Conservation (phyloP, 2,113 vertebrate genomes). For the Ramphastos sulfuratus region DNA sequence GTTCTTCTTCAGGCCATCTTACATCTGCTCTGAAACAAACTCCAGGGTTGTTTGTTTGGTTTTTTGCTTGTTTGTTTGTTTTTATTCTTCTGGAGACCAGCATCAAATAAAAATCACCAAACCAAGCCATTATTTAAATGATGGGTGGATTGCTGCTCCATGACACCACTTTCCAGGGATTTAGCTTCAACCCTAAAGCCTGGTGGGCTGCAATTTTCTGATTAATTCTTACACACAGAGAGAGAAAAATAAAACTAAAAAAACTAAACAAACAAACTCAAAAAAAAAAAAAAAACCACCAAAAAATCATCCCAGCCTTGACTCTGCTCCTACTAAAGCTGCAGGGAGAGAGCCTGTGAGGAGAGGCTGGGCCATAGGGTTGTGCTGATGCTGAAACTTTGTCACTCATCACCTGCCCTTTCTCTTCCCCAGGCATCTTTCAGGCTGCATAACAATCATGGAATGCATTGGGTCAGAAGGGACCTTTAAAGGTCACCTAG, state of each 20-base stretch:
- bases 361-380: background rate
- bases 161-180: background rate
- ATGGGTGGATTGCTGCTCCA: background rate
- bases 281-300: too few relatives aligned
- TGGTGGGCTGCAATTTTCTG: slow-evolving; percentile 44
- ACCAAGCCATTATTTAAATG: slow-evolving; percentile 17
- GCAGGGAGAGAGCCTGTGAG: background rate
- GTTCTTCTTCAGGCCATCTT: background rate
- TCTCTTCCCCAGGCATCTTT: background rate
- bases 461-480: too few relatives aligned
- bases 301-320: background rate
- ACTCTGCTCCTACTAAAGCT: background rate
- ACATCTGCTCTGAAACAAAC: background rate
- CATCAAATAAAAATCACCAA: background rate
- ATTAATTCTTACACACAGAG: slow-evolving; percentile 25
- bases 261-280: too few relatives aligned
- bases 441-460: background rate
- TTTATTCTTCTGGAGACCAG: background rate
- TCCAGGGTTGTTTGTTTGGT: background rate
- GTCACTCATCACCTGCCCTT: background rate
- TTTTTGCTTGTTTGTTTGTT: background rate
- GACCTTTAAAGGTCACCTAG: too few relatives aligned
- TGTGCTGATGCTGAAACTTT: background rate
- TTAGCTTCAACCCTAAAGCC: slow-evolving; percentile 22
- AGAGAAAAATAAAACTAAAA: background rate